phyloP scores from a whole-genome alignment of 2,113 vertebrate species.

The Copsychus sechellarum region DNA sequence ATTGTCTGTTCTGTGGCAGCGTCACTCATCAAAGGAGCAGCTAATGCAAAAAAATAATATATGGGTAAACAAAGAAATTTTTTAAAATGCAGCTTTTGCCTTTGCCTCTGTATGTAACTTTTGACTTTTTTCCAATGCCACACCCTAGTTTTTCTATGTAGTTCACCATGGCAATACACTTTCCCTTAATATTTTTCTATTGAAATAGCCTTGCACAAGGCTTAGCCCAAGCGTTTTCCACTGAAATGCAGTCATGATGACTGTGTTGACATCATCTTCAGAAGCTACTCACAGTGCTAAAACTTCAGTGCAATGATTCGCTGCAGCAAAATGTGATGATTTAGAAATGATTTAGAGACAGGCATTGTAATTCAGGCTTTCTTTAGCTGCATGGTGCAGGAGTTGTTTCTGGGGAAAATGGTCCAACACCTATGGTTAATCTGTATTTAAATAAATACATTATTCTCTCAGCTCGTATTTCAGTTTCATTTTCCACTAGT shows the following conservation, averaged over 20 bases:
- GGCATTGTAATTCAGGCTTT: background rate
- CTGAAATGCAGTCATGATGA: background rate
- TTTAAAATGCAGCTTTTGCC: background rate
- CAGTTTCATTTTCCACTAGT: conserved; percentile 38
- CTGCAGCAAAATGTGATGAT: background rate
- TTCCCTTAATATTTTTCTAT: conserved; percentile 29
- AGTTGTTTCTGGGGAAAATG: background rate
- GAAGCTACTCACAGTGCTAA: background rate
- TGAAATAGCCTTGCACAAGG: background rate
- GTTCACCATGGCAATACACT: background rate
- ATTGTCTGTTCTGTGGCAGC: background rate
- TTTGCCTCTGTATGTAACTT: background rate
- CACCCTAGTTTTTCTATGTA: background rate
- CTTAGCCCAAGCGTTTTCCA: conserved; percentile 15
- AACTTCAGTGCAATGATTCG: background rate
- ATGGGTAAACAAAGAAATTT: background rate
- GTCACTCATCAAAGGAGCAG: background rate
- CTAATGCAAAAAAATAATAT: background rate
- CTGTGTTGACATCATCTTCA: background rate
- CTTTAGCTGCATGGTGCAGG: background rate
- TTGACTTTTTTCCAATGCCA: background rate
- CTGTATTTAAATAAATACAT: conserved; percentile 29
- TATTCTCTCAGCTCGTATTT: conserved; percentile 19
- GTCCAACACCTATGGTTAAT: background rate
- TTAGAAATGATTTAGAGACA: conserved; percentile 5